These are phyloP conservation scores for Motacilla tschutschensis DNA, from an alignment of 2,113 vertebrate genomes.

Conservation along the genomic window DNA sequence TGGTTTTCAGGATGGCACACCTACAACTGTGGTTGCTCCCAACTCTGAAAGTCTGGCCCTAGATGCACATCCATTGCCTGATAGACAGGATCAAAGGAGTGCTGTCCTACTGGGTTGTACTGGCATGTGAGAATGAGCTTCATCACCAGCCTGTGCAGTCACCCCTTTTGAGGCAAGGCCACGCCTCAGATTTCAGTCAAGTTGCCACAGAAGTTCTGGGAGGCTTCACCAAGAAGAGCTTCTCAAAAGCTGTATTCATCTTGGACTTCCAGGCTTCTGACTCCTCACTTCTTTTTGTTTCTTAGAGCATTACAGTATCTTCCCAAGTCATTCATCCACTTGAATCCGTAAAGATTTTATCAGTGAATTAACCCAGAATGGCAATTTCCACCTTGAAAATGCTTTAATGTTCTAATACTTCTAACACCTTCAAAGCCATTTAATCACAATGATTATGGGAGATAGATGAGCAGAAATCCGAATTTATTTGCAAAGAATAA, in stretches of 20 bases:
- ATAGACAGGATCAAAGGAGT: background rate
- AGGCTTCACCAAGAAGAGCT: background rate
- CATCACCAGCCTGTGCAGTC: background rate
- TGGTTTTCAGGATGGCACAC: background rate
- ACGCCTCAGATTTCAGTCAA: rapidly evolving
- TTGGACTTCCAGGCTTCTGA: background rate
- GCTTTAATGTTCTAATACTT: background rate
- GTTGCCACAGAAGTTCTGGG: background rate
- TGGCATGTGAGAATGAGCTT: background rate
- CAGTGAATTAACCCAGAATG: background rate
- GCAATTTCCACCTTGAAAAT: background rate
- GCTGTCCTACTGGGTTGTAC: background rate
- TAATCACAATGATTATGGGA: background rate
- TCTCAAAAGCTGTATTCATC: background rate
- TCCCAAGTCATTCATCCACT: background rate
- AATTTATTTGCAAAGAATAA: background rate
- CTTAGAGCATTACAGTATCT: background rate
- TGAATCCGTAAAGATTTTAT: background rate
- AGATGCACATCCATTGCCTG: background rate
- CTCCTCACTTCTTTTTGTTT: background rate
- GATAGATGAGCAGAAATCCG: background rate
- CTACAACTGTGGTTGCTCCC: background rate
- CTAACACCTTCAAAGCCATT: background rate
- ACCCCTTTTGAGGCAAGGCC: background rate
- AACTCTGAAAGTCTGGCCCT: background rate